These are phyloP conservation scores for Pocota personata DNA, from an alignment of 2,888 invertebrate species.

Conservation along the genomic window DNA sequence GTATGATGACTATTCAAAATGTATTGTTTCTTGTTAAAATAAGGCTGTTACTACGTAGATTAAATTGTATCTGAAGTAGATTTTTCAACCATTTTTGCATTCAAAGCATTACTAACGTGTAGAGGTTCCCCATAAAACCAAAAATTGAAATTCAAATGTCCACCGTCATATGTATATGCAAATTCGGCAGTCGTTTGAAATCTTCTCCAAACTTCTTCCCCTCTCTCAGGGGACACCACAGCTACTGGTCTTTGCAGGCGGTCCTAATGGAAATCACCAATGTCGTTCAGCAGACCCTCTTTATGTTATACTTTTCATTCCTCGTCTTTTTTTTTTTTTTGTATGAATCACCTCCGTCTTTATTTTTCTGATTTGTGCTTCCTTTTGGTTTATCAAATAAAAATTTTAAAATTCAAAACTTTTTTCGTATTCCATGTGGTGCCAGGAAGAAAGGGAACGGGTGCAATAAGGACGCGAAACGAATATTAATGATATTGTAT, in stretches of 20 bases:
- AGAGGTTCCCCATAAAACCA: too few species aligned
- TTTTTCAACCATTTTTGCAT: too few species aligned
- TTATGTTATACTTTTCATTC: not conserved
- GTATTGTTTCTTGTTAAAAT: too few species aligned
- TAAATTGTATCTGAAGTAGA: too few species aligned
- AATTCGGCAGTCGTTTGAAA: constrained; percentile 34
- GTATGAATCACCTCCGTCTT: constrained; percentile 48
- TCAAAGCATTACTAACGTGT: too few species aligned
- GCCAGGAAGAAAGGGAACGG: constrained; percentile 16
- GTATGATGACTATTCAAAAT: too few species aligned
- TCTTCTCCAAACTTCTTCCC: not conserved
- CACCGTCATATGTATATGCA: constrained; percentile 49
- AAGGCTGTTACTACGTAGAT: too few species aligned
- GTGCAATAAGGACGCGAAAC: constrained; percentile 52
- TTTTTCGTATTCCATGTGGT: constrained; percentile 14
- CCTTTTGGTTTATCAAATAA: constrained; percentile 60
- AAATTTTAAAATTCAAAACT: constrained; percentile 62
- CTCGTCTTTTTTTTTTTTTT: not conserved
- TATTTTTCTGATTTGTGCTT: constrained; percentile 26
- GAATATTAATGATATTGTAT: constrained; percentile 60
- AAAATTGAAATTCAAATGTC: constrained; percentile 31
- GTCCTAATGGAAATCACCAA: constrained; percentile 30
- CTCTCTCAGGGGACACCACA: not conserved
- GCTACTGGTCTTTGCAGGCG: constrained; percentile 55
- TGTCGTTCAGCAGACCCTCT: not conserved